Evolutionary conservation across 2,888 invertebrate species (phyloP), one percentile per base, ranked within the genome.

Genomic region (Bombyx huttoni): DNA sequence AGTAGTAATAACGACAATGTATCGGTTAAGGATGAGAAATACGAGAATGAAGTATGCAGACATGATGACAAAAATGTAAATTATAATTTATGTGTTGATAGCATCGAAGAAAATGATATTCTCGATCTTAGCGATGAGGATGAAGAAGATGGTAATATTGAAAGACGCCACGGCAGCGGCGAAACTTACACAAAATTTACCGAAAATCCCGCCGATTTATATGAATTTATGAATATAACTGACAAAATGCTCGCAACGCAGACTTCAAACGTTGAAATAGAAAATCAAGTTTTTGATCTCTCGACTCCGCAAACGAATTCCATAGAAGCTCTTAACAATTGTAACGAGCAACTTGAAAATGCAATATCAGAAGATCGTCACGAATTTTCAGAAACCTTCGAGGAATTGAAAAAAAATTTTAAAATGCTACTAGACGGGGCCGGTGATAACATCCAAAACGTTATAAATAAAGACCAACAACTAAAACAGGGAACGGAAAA

Each of bases 111-210:
- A 52, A 75, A 71, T 60, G 75, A 72, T 56, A 78, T 81, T 59
- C 73, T 68, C 14, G 74, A 81, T 56, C 48, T 72, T 34, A 80
- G 78, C 58, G 74, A 64, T 48, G 74, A 75, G 50, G 65, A 70
- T 49, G 66, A 68, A 47, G 60, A 61, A 13, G 61, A 65, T 14
- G 69, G 63, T 51, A 65, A 70, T 50, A 65, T 73, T 48, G 66
- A 70, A 48, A 71, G 76, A 59, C 76, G 84, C 46, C 77, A 81
- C 56, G 83, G 85, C 3, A 88, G 87, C 62, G 80, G 87, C 47
- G 85, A 85, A 50, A 87, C 88, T 13, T 88, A 88, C 51, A 88
- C 88, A 45, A 88, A 88, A 65, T 85, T 83, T 55, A 79, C 81
- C 9, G 85, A 84, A 62, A 72, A 83, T 56, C 73, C 85, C 7